Evolutionary conservation across 1,140 invertebrate genomes (phyloP).

Genomic region (Mycetomoellerius zeteki): DNA sequence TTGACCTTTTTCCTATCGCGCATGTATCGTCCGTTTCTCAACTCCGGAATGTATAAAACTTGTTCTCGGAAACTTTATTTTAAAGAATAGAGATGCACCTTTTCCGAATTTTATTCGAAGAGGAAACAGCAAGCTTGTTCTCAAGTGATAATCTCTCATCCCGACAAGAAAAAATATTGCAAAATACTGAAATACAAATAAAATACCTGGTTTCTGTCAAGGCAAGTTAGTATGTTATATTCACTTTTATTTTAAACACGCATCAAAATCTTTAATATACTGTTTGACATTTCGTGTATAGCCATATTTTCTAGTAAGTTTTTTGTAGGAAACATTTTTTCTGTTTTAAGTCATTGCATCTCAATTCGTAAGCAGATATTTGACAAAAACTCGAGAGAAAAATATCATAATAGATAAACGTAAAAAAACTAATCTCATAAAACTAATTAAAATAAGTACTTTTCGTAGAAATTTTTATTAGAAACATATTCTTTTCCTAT

Average conservation of each 20-base stretch:
- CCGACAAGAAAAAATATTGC: conserved; percentile 12
- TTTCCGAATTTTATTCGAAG: conserved; percentile 15
- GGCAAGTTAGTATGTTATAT: background rate
- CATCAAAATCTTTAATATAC: conserved; percentile 7
- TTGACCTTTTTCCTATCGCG: conserved; percentile 37
- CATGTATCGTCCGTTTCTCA: background rate
- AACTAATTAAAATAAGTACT: background rate
- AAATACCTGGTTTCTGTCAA: conserved; percentile 4
- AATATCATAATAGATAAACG: background rate
- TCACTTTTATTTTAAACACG: background rate
- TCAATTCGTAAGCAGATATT: background rate
- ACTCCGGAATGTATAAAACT: background rate
- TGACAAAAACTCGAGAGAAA: background rate
- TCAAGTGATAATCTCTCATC: conserved; percentile 28
- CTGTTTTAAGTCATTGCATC: background rate
- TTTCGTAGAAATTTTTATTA: conserved; percentile 6
- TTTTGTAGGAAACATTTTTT: background rate
- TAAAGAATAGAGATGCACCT: background rate
- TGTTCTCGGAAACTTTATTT: background rate
- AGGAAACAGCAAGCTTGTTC: conserved; percentile 17
- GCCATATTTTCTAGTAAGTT: background rate
- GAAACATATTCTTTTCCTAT: background rate
- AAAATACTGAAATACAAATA: conserved; percentile 3
- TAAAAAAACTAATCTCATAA: background rate
- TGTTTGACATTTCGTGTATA: background rate